phyloP scores from a whole-genome alignment of 2,888 invertebrate species.

The Harpagoxenus sublaevis region DNA sequence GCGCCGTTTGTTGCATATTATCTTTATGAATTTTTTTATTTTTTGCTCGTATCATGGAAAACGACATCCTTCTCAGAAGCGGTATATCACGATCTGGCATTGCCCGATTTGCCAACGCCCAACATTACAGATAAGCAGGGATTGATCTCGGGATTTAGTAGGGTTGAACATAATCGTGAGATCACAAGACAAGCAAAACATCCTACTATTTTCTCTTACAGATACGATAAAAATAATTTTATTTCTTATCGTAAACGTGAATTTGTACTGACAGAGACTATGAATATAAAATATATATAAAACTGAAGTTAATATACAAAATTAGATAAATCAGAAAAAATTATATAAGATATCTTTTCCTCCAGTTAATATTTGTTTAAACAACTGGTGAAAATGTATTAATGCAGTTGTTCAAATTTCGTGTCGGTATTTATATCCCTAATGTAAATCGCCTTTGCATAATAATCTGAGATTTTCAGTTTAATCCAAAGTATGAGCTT shows the following conservation, averaged over 20 bases:
- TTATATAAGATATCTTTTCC: not conserved
- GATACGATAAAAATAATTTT: not conserved
- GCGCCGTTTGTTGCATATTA: not conserved
- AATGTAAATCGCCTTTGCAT: not conserved
- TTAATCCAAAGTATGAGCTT: not conserved
- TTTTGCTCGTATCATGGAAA: not conserved
- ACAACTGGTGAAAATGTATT: not conserved
- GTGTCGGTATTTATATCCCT: not conserved
- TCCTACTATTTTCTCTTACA: not conserved
- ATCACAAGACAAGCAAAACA: not conserved
- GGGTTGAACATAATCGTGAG: constrained; percentile 13
- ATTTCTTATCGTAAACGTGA: not conserved
- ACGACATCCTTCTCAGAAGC: not conserved
- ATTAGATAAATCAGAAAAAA: not conserved
- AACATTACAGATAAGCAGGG: constrained; percentile 1
- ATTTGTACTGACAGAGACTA: not conserved
- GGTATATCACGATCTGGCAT: not conserved
- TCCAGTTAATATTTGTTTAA: not conserved
- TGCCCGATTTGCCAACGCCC: constrained; percentile 1
- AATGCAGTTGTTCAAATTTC: not conserved
- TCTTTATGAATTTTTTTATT: constrained; percentile 5
- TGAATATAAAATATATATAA: not conserved
- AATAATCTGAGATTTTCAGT: not conserved
- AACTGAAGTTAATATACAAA: not conserved
- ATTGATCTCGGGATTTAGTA: constrained; percentile 2